phyloP scores from a whole-genome alignment of 1,140 invertebrate genomes.

The Achroia grisella region DNA sequence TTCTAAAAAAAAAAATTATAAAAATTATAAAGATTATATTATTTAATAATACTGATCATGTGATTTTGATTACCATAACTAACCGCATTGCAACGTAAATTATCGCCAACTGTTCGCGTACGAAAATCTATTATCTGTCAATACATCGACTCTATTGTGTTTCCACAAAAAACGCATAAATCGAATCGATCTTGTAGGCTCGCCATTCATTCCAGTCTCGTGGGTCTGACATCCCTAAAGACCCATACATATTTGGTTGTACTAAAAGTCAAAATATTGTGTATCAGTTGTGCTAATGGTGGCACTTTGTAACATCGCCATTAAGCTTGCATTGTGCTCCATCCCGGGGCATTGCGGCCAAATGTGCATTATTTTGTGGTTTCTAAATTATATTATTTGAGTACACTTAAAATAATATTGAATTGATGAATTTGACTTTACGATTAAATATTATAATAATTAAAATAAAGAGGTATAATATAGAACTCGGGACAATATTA shows the following conservation, averaged over 20 bases:
- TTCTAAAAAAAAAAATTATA: no score
- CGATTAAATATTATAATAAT: no score
- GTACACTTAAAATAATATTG: no score
- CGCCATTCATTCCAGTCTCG: constrained; percentile 38
- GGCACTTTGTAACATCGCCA: constrained; percentile 45
- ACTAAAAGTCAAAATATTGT: constrained; percentile 69
- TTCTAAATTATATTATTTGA: no score
- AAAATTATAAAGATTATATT: constrained; percentile 22
- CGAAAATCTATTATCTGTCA: constrained; percentile 57
- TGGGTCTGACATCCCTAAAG: constrained; percentile 45
- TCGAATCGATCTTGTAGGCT: constrained; percentile 62
- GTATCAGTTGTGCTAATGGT: constrained; percentile 64
- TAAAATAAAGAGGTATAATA: no score
- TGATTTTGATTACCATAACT: constrained; percentile 69
- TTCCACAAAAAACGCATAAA: constrained; percentile 60
- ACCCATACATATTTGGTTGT: constrained; percentile 52
- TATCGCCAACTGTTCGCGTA: constrained; percentile 54
- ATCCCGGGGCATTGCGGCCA: constrained; percentile 46
- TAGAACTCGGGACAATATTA: no score
- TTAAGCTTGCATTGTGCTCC: constrained; percentile 59
- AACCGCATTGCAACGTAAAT: constrained; percentile 60
- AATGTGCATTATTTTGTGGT: constrained; percentile 39
- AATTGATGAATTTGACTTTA: no score
- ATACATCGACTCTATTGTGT: constrained; percentile 62
- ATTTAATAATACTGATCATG: constrained; percentile 47